Conservation (phyloP, 2,113 vertebrate genomes). For the Pluvianellus socialis region DNA sequence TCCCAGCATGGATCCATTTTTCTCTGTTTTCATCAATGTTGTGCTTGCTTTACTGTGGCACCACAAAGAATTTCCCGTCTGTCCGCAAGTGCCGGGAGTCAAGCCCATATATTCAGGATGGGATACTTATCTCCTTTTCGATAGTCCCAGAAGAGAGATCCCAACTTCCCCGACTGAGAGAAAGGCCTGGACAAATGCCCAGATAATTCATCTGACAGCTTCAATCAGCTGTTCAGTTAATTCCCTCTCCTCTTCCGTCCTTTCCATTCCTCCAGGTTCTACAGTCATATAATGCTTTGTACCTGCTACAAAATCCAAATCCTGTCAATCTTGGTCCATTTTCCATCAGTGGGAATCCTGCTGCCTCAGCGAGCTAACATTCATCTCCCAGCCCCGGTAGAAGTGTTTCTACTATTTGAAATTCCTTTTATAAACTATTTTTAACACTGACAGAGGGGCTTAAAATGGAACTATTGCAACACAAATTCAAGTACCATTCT, state of each 20-base stretch:
- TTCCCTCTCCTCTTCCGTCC: not conserved
- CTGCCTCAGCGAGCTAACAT: not conserved
- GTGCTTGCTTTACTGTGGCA: slow-evolving; percentile 36
- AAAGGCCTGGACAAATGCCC: slow-evolving; percentile 14
- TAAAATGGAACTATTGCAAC: not conserved
- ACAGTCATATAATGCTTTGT: not conserved
- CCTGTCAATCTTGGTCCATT: not conserved
- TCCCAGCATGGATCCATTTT: slow-evolving; percentile 40
- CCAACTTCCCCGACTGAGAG: not conserved
- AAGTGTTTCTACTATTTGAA: not conserved
- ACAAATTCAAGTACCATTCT: not conserved
- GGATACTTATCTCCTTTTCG: not conserved
- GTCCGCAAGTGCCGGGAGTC: not conserved
- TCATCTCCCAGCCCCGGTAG: not conserved
- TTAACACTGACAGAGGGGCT: not conserved
- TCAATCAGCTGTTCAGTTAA: slow-evolving; percentile 21
- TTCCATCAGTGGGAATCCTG: not conserved
- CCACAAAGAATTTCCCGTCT: not conserved
- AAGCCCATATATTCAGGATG: not conserved
- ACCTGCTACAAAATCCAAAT: not conserved
- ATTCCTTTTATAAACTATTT: not conserved
- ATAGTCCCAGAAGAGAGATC: slow-evolving; percentile 11
- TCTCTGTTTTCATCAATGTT: slow-evolving; percentile 3
- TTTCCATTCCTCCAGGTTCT: not conserved
- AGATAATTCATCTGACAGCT: slow-evolving; percentile 42